These are phyloP conservation scores for Phaethon lepturus DNA, from an alignment of 2,113 vertebrate genomes.

Conservation along the genomic window DNA sequence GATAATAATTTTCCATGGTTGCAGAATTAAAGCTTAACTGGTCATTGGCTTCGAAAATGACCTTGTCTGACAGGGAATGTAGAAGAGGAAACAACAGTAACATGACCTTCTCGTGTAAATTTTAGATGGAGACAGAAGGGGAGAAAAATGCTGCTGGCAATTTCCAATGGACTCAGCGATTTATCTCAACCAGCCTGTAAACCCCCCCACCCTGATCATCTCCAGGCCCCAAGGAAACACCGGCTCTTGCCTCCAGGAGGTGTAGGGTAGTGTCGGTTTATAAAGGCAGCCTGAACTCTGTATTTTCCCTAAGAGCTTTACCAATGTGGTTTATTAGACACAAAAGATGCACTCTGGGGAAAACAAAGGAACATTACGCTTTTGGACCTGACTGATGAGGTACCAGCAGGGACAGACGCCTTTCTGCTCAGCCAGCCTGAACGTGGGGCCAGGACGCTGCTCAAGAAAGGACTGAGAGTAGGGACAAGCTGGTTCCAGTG, in stretches of 20 bases:
- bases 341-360: neutral
- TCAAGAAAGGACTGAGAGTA: neutral
- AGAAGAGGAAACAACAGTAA: constrained; percentile 58
- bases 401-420: neutral
- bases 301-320: neutral
- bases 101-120: constrained; percentile 32
- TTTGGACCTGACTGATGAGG: neutral
- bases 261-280: neutral
- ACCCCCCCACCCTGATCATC: rapidly evolving
- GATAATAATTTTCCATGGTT: constrained; percentile 66
- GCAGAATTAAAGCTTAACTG: constrained; percentile 61
- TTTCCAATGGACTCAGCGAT: neutral
- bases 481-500: neutral
- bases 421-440: neutral
- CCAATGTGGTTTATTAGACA: neutral
- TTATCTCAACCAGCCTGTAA: neutral
- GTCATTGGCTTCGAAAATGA: constrained; percentile 46
- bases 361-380: neutral
- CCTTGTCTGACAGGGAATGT: constrained; percentile 66
- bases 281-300: neutral
- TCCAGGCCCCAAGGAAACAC: neutral
- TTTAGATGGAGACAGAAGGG: neutral
- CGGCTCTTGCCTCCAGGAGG: neutral
- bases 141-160: constrained; percentile 4
- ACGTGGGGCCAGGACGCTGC: rapidly evolving